Evolutionary conservation across 2,888 invertebrate species (phyloP).

Genomic region (Gastracanthus pulcherrimus): DNA sequence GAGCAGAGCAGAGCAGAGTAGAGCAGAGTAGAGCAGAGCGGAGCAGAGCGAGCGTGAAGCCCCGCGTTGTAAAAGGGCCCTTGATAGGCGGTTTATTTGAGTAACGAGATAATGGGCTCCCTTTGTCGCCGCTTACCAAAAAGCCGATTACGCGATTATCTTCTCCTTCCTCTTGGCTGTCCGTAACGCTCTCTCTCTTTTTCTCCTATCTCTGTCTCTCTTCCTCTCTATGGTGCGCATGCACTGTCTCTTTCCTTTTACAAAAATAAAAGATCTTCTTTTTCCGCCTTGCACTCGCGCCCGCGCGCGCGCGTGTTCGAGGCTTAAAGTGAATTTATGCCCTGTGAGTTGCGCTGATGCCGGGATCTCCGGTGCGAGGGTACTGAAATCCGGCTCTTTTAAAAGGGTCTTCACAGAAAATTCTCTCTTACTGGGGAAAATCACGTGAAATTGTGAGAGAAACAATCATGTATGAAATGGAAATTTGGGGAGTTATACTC

Average conservation of each 20-base stretch:
- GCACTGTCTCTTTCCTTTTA: neutral
- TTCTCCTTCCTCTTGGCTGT: slow-evolving; percentile 33
- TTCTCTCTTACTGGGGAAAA: too few relatives aligned
- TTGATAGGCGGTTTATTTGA: slow-evolving; percentile 63
- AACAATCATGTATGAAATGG: too few relatives aligned
- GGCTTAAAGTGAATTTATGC: slow-evolving; percentile 6
- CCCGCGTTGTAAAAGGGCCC: slow-evolving; percentile 18
- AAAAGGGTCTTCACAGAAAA: too few relatives aligned
- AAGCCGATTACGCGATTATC: slow-evolving; percentile 59
- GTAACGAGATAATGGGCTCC: slow-evolving; percentile 69
- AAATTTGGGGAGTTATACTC: too few relatives aligned
- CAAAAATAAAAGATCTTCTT: slow-evolving; percentile 4
- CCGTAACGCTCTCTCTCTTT: neutral
- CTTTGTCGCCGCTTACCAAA: slow-evolving; percentile 67
- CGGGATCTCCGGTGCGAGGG: too few relatives aligned
- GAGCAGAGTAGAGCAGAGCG: too few relatives aligned
- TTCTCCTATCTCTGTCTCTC: slow-evolving; percentile 8
- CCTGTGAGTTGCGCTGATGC: neutral
- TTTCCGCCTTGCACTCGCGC: neutral
- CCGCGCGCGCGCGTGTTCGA: neutral
- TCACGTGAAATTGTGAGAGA: too few relatives aligned
- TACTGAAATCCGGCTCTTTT: too few relatives aligned
- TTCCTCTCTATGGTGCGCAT: neutral
- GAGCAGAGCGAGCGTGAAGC: neutral
- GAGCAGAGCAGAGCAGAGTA: too few relatives aligned